Conservation (phyloP, 23 tunicate genomes). For the Trididemnum nubilum region DNA sequence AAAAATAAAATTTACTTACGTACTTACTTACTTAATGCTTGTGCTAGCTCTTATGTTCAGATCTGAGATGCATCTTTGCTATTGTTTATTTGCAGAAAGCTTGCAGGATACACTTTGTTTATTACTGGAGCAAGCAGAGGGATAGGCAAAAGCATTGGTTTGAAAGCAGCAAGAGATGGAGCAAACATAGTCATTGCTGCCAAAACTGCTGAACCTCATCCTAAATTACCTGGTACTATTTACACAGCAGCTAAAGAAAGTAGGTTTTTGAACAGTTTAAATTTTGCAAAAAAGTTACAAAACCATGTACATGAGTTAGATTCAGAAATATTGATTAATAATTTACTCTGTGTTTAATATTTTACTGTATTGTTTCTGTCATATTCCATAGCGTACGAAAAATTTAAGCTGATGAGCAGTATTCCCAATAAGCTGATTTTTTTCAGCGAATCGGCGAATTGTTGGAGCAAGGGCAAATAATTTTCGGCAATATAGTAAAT, state of each 20-base stretch:
- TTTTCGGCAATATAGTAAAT: too few species aligned
- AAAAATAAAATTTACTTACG: too few species aligned
- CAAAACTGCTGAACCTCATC: conserved; percentile 97
- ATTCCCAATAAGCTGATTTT: too few species aligned
- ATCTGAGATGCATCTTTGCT: too few species aligned
- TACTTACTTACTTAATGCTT: too few species aligned
- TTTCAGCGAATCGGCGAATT: too few species aligned
- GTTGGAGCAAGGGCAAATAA: too few species aligned
- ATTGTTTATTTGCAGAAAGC: conserved; percentile 78
- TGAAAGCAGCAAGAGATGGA: conserved; percentile 95
- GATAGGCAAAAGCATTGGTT: conserved; percentile 93
- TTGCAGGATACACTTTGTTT: conserved; percentile 91
- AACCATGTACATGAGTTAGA: background rate
- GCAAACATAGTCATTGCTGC: conserved; percentile 99
- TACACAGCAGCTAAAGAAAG: conserved; percentile 99
- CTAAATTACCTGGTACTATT: conserved; percentile 98
- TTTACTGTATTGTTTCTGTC: background rate
- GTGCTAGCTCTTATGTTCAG: too few species aligned
- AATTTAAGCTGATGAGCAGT: too few species aligned
- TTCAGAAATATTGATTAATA: background rate
- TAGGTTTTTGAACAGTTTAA: conserved; percentile 1
- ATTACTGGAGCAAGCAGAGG: conserved; percentile 99
- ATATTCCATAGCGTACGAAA: background rate
- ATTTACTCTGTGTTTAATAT: background rate
- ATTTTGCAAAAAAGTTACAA: background rate